These are phyloP conservation scores for Temnothorax curvispinosus DNA, from an alignment of 1,140 invertebrate species.

Conservation along the genomic window DNA sequence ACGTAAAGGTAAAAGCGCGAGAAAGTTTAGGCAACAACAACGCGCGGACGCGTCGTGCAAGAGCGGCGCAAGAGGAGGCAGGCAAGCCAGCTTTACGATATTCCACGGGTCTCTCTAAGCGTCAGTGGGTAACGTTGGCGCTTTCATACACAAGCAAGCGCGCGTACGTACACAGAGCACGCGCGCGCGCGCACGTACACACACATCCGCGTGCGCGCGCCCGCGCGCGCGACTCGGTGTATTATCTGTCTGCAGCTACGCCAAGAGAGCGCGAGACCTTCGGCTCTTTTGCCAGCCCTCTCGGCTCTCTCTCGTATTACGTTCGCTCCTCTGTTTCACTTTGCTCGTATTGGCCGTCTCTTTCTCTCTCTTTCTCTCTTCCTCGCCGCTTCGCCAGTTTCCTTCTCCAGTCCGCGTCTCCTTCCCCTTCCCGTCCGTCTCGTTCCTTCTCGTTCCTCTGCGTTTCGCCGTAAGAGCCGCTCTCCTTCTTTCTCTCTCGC, in stretches of 20 bases:
- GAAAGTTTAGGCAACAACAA: constrained; percentile 61
- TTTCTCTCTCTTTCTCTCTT: constrained; percentile 6
- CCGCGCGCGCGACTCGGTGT: constrained; percentile 25
- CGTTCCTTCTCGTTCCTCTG: neutral
- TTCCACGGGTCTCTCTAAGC: constrained; percentile 52
- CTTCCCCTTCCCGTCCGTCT: constrained; percentile 5
- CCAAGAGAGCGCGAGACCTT: constrained; percentile 70
- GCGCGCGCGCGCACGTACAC: neutral
- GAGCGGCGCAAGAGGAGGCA: constrained; percentile 35
- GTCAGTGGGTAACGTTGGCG: constrained; percentile 63
- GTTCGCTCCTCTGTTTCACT: constrained; percentile 55
- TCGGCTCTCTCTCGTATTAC: constrained; percentile 61
- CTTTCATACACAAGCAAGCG: neutral
- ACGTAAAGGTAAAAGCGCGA: neutral
- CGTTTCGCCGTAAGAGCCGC: neutral
- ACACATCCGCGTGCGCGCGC: neutral
- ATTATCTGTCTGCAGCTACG: constrained; percentile 64
- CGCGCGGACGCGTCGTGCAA: constrained; percentile 29
- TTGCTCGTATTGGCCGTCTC: constrained; percentile 13
- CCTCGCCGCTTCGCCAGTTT: constrained; percentile 6
- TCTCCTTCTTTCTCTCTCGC: neutral
- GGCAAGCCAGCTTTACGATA: constrained; percentile 42
- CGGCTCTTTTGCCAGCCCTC: constrained; percentile 71
- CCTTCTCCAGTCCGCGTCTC: constrained; percentile 38
- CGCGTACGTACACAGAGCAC: neutral